These are phyloP conservation scores for Oscheius sp. DNA, from an alignment of 2,888 invertebrate species.

Conservation along the genomic window DNA sequence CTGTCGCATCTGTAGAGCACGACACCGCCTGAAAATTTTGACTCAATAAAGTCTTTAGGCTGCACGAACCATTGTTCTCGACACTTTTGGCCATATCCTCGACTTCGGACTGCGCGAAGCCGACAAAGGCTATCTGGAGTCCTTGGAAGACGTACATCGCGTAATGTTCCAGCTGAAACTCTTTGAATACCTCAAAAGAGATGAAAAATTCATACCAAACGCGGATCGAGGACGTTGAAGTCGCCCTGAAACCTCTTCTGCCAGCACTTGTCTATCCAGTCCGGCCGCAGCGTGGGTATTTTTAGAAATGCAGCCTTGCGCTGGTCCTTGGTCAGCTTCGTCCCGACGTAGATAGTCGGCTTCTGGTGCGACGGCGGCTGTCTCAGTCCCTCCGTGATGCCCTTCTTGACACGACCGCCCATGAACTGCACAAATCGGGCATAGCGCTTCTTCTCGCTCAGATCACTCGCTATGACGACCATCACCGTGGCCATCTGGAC, in stretches of 20 bases:
- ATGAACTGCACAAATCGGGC: slow-evolving; percentile 28
- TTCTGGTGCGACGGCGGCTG: slow-evolving; percentile 1
- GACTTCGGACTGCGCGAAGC: slow-evolving; percentile 31
- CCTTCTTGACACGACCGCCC: slow-evolving; percentile 38
- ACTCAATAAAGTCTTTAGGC: background rate
- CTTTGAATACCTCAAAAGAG: background rate
- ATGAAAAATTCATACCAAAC: slow-evolving; percentile 1
- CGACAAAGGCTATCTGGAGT: slow-evolving; percentile 38
- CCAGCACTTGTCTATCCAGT: slow-evolving; percentile 30
- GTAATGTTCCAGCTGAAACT: slow-evolving; percentile 30
- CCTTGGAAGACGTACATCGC: slow-evolving; percentile 40
- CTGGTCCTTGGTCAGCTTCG: slow-evolving; percentile 6
- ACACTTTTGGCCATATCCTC: slow-evolving; percentile 41
- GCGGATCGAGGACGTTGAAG: slow-evolving; percentile 12
- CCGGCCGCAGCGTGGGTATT: slow-evolving; percentile 15
- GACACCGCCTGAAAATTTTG: slow-evolving; percentile 35
- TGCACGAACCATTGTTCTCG: slow-evolving; percentile 29
- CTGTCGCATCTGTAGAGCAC: slow-evolving; percentile 14
- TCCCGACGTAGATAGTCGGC: slow-evolving; percentile 13
- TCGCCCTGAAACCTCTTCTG: background rate
- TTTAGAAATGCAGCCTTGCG: slow-evolving; percentile 10
- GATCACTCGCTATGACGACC: slow-evolving; percentile 16
- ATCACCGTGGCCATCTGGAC: slow-evolving; percentile 37
- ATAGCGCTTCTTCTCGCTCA: slow-evolving; percentile 5
- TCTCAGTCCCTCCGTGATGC: background rate